Evolutionary conservation across 1,140 invertebrate genomes (phyloP).

Genomic region (Tetramorium parvispinum): DNA sequence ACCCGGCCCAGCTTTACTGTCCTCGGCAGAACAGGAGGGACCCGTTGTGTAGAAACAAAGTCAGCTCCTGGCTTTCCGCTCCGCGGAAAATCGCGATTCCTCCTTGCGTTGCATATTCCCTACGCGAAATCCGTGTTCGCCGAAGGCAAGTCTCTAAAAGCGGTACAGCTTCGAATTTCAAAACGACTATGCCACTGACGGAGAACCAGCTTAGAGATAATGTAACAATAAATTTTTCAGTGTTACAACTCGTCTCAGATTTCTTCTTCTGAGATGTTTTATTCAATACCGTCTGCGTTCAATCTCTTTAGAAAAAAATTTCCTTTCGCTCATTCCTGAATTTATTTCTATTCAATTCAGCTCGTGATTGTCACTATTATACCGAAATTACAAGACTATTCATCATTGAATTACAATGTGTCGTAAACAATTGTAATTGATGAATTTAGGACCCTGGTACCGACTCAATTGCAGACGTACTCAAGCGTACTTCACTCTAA

Average conservation of each 20-base stretch:
- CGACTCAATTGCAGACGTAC: not conserved
- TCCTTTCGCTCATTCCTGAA: not conserved
- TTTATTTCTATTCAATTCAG: not conserved
- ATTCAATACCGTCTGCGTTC: too few relatives aligned
- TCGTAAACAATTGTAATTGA: constrained; percentile 25
- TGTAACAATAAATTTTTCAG: constrained; percentile 24
- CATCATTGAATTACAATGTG: not conserved
- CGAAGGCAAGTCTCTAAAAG: constrained; percentile 5
- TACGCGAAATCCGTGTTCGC: not conserved
- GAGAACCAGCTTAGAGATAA: not conserved
- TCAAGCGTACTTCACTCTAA: not conserved
- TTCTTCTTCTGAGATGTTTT: not conserved
- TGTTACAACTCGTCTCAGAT: not conserved
- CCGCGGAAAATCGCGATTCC: constrained; percentile 4
- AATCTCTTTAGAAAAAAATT: not conserved
- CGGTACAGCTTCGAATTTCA: not conserved
- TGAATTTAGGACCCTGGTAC: not conserved
- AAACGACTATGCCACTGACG: not conserved
- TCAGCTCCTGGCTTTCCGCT: not conserved
- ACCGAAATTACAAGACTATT: not conserved
- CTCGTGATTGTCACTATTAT: not conserved
- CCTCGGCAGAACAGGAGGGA: not conserved
- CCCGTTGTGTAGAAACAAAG: not conserved
- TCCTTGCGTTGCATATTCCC: not conserved
- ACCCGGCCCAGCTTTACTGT: not conserved